Percentiles rank a stretch among this genome's conserved stretches.
Conservation (phyloP, 2,797 vertebrate species). For the Pipistrellus pygmaeus region DNA sequence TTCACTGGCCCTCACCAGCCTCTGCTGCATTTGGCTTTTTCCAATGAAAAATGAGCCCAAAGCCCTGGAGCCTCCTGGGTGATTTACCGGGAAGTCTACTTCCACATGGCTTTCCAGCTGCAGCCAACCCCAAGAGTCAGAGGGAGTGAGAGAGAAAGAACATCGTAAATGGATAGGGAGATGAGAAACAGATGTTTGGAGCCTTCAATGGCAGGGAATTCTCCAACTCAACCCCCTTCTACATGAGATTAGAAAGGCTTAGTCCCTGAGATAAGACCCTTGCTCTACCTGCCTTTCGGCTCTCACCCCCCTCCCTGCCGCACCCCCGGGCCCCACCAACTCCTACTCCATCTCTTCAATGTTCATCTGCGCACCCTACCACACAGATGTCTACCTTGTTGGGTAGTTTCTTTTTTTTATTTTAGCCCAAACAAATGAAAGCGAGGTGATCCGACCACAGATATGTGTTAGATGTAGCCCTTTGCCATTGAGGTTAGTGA, state of each 20-base stretch:
- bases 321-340: accelerated
- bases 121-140: constrained; percentile 77
- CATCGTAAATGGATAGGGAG: constrained; percentile 85
- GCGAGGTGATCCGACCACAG: background rate
- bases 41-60: constrained; percentile 79
- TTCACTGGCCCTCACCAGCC: constrained; percentile 23
- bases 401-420: constrained; percentile 10
- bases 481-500: background rate
- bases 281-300: background rate
- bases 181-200: constrained; percentile 93
- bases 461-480: background rate
- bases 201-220: constrained; percentile 27
- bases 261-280: background rate
- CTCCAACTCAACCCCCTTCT: background rate
- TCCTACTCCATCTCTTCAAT: background rate
- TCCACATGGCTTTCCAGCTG: constrained; percentile 70
- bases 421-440: background rate
- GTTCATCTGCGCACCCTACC: background rate
- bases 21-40: constrained; percentile 36
- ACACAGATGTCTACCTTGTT: background rate
- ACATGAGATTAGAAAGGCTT: background rate
- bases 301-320: background rate
- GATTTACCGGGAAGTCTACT: constrained; percentile 84
- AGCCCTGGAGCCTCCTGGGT: constrained; percentile 50
- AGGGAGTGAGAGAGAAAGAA: constrained; percentile 77